Percentiles rank a stretch among this genome's conserved stretches.
Conservation (phyloP, 2,888 invertebrate species). For the Pyrrhia umbra region DNA sequence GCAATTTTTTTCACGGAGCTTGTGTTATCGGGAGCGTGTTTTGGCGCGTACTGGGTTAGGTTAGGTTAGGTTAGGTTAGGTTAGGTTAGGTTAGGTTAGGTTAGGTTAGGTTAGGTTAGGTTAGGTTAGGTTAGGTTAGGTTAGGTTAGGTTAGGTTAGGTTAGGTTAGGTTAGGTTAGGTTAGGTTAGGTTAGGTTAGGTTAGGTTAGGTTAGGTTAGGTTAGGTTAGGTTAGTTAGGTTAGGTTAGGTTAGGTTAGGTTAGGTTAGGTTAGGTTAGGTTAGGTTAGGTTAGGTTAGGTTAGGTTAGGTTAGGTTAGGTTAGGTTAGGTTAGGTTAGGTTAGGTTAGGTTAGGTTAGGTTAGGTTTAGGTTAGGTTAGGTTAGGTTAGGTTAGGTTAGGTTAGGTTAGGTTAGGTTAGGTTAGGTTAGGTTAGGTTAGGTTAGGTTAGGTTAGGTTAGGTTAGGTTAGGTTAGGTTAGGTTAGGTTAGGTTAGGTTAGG, state of each 20-base stretch:
- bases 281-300: too few relatives aligned
- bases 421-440: slow-evolving; percentile 48
- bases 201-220: too few relatives aligned
- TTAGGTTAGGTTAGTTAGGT: too few relatives aligned
- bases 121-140: slow-evolving; percentile 59
- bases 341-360: too few relatives aligned
- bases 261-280: too few relatives aligned
- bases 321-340: too few relatives aligned
- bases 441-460: slow-evolving; percentile 55
- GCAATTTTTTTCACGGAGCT: too few relatives aligned
- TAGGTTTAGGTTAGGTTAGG: slow-evolving; percentile 52
- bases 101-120: slow-evolving; percentile 63
- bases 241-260: too few relatives aligned
- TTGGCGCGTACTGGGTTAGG: too few relatives aligned
- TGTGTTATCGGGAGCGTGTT: too few relatives aligned
- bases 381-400: slow-evolving; percentile 54
- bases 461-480: slow-evolving; percentile 51
- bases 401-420: slow-evolving; percentile 47
- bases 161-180: slow-evolving; percentile 56
- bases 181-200: too few relatives aligned
- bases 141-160: slow-evolving; percentile 58
- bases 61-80: slow-evolving; percentile 56
- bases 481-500: slow-evolving; percentile 51
- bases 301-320: too few relatives aligned
- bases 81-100: slow-evolving; percentile 62